These are phyloP conservation scores for Aquatica leii DNA, from an alignment of 2,888 invertebrate species.

Conservation along the genomic window DNA sequence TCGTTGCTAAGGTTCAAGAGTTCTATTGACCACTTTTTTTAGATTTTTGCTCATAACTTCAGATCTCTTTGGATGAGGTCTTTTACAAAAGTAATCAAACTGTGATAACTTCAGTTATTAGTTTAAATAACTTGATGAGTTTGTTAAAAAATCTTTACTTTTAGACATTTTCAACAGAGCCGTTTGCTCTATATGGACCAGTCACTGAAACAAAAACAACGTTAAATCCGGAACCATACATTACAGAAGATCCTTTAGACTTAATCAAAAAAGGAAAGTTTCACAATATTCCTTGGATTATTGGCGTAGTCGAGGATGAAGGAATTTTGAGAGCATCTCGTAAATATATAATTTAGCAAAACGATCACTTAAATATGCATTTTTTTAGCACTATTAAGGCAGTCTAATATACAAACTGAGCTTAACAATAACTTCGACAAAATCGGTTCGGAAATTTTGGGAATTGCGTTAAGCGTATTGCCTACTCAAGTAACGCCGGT, in stretches of 20 bases:
- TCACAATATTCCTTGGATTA: slow-evolving; percentile 61
- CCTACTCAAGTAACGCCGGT: neutral
- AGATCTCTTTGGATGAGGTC: too few relatives aligned
- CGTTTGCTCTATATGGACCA: slow-evolving; percentile 61
- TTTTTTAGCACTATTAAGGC: slow-evolving; percentile 47
- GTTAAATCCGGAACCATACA: slow-evolving; percentile 59
- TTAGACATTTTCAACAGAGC: slow-evolving; percentile 63
- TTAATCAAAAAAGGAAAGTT: slow-evolving; percentile 58
- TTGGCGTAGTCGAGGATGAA: slow-evolving; percentile 62
- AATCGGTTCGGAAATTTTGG: slow-evolving; percentile 45
- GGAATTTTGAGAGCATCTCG: slow-evolving; percentile 62
- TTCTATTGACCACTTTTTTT: too few relatives aligned
- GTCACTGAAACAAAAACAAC: slow-evolving; percentile 58
- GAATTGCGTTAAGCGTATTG: slow-evolving; percentile 39
- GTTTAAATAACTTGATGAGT: too few relatives aligned
- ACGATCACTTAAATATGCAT: neutral
- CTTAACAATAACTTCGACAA: slow-evolving; percentile 48
- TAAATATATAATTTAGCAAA: slow-evolving; percentile 42
- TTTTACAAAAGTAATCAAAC: too few relatives aligned
- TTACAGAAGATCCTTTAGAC: slow-evolving; percentile 59
- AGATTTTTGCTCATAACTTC: too few relatives aligned
- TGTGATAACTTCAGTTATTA: too few relatives aligned
- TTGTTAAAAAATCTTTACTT: too few relatives aligned
- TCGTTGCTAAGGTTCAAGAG: too few relatives aligned
- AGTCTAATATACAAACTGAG: slow-evolving; percentile 37